Evolutionary conservation across 2,888 invertebrate genomes (phyloP).

Genomic region (Margaritifera margaritifera): DNA sequence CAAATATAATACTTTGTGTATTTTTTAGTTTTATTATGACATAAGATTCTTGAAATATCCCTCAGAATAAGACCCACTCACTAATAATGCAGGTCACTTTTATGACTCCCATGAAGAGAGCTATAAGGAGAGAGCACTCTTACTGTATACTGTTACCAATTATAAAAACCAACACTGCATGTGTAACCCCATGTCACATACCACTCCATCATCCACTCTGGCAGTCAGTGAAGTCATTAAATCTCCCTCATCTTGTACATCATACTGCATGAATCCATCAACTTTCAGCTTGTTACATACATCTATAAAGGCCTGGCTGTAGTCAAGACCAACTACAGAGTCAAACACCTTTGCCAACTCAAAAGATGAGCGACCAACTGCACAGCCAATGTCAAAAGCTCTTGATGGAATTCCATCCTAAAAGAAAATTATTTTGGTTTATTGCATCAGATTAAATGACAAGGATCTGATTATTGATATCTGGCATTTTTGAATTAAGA

Average conservation of each 20-base stretch:
- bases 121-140: no score
- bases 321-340: slow-evolving; percentile 70
- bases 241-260: slow-evolving; percentile 65
- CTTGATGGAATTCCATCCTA: slow-evolving; percentile 45
- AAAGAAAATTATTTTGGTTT: not conserved
- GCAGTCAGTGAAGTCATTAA: slow-evolving; percentile 57
- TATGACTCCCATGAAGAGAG: no score
- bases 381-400: slow-evolving; percentile 72
- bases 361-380: slow-evolving; percentile 70
- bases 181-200: slow-evolving; percentile 17
- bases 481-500: no score
- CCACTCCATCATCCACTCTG: slow-evolving; percentile 53
- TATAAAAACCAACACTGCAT: no score
- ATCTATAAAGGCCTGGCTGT: slow-evolving; percentile 68
- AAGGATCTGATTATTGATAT: not conserved
- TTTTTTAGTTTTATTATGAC: no score
- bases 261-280: slow-evolving; percentile 57
- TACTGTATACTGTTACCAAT: no score
- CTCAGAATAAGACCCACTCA: no score
- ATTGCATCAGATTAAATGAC: not conserved
- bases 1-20: no score
- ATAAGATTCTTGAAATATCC: no score
- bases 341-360: slow-evolving; percentile 63
- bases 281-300: slow-evolving; percentile 62
- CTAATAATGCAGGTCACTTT: no score